Conservation (phyloP, 2,888 invertebrate genomes). For the Apotomis capreana region DNA sequence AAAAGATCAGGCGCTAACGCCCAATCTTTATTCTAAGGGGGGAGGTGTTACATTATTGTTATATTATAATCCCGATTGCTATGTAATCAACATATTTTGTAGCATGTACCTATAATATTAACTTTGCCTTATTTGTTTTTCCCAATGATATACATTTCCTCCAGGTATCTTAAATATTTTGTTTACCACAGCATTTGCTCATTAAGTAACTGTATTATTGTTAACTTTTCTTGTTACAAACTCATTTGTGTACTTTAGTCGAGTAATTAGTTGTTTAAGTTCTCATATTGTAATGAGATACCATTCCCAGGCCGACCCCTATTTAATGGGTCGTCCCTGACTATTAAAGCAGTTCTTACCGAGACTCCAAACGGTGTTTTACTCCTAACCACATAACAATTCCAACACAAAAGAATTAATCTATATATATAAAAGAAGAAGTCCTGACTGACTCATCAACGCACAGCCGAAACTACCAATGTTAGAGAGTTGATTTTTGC, state of each 20-base stretch:
- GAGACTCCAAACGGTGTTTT: constrained; percentile 3
- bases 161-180: background rate
- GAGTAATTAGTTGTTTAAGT: too few species aligned
- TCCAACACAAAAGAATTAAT: too few species aligned
- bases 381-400: background rate
- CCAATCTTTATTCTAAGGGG: too few species aligned
- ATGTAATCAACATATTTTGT: background rate
- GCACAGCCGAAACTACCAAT: too few species aligned
- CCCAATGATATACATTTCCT: background rate
- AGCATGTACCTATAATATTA: background rate
- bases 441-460: too few species aligned
- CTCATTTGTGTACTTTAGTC: background rate
- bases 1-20: too few species aligned
- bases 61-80: background rate
- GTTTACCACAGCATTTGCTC: background rate
- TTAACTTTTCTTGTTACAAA: background rate
- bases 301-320: too few species aligned
- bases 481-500: too few species aligned
- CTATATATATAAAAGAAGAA: too few species aligned
- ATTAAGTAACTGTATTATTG: background rate
- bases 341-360: background rate
- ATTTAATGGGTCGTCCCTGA: too few species aligned
- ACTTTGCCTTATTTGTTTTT: background rate
- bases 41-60: too few species aligned
- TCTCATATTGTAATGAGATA: too few species aligned